phyloP scores from a whole-genome alignment of 2,888 invertebrate species.

The Pachydiplax longipennis region DNA sequence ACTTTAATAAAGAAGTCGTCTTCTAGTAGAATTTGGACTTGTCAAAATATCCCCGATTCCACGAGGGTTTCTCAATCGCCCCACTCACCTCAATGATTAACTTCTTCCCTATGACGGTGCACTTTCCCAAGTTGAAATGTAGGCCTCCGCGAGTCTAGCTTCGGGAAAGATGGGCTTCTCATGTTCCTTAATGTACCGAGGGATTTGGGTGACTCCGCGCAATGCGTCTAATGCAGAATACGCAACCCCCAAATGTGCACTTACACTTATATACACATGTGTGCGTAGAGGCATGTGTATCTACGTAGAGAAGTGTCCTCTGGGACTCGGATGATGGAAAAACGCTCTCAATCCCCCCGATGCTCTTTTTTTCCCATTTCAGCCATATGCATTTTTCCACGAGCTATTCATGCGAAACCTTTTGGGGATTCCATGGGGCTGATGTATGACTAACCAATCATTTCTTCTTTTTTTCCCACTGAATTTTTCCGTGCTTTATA shows the following conservation, averaged over 20 bases:
- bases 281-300: neutral
- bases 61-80: neutral
- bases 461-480: neutral
- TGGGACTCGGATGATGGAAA: neutral
- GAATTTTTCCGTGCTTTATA: neutral
- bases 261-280: neutral
- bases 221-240: neutral
- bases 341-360: neutral
- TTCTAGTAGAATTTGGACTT: too few species aligned
- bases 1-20: too few species aligned
- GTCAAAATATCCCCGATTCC: too few species aligned
- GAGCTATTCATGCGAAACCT: neutral
- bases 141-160: neutral
- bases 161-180: neutral
- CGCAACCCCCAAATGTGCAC: neutral
- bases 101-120: conserved; percentile 31
- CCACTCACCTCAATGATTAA: conserved; percentile 9
- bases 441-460: conserved; percentile 12
- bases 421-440: neutral
- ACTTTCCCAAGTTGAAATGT: conserved; percentile 17
- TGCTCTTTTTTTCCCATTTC: neutral
- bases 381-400: neutral
- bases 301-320: neutral
- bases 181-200: conserved; percentile 5
- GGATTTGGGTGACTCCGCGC: neutral